Base-by-base conservation (phyloP, 2,888 invertebrate genomes). In the Drosophila suboccidentalis region DNA sequence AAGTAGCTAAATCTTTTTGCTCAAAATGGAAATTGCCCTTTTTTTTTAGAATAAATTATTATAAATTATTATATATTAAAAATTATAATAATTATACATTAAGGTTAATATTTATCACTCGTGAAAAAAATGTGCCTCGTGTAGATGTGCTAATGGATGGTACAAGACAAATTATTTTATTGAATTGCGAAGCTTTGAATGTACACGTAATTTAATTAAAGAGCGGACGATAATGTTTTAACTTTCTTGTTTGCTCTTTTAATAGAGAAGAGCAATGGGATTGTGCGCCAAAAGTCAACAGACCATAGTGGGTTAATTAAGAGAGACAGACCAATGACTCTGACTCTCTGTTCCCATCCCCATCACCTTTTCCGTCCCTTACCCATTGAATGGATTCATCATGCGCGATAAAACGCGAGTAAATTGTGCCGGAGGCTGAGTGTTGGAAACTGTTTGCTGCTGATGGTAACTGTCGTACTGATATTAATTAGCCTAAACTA, bases 261-360 rank as follows among this genome's bases (percentile, higher is more conserved):
- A 34, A 47, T n/a, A 17, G 19, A 17, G 49, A 10, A 13, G 47
- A 10, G 6, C 13, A 9, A 17, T 11, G 15, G 34, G 9, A 57
- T 10, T 54, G 64, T 41, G 34, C 11, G 53, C 44, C 49, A 55
- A 71, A 80, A 71, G 80, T 82, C 83, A 81, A 77, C 80, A 66
- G 65, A 75, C 70, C 67, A 75, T 77, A 72, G 69, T 81, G 75
- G 83, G 75, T 80, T 82, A 81, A 81, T 82, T 82, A 80, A 80
- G 63, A 63, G 66, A 41, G 50, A 55, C 58, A 50, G 32, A 26
- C 26, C 39, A 46, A 15, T 53, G 53, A 46, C 39, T 62, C 15
- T 26, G 19, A 17, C 19, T 50, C 19, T 13, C 15, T n/a, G 8
- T 34, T 9, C 19, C 36, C 19, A 29, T 39, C 29, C 15, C 26